Conservation (phyloP, 2,888 invertebrate genomes). For the Ceratothoa steindachneri region DNA sequence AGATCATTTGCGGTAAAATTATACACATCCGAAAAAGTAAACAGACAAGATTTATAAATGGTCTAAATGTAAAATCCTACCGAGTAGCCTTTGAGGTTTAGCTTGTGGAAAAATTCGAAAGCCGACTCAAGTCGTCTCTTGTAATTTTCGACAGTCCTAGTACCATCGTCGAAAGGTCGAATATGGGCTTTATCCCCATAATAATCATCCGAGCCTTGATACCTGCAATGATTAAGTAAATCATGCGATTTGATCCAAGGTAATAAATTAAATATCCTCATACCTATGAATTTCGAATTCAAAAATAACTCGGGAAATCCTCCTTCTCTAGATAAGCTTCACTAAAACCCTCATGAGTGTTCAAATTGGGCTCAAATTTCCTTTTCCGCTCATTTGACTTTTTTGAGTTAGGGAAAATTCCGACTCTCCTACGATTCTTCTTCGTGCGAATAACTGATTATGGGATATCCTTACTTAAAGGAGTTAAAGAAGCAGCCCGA, state of each 20-base stretch:
- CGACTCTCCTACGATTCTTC: too few relatives aligned
- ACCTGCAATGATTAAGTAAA: conserved; percentile 30
- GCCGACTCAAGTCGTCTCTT: conserved; percentile 61
- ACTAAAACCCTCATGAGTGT: too few relatives aligned
- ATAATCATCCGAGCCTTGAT: conserved; percentile 34
- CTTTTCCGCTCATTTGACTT: too few relatives aligned
- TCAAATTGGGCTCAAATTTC: too few relatives aligned
- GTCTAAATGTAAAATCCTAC: too few relatives aligned
- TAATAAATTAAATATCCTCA: neutral
- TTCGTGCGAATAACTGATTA: too few relatives aligned
- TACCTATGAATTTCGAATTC: neutral
- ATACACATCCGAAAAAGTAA: too few relatives aligned
- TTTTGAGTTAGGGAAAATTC: too few relatives aligned
- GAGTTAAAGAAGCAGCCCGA: conserved; percentile 60
- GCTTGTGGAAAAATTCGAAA: conserved; percentile 63
- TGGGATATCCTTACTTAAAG: conserved; percentile 54
- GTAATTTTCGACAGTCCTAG: conserved; percentile 60
- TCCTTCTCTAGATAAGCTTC: too few relatives aligned
- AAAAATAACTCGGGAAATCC: neutral
- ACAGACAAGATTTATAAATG: too few relatives aligned
- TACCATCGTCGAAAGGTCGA: conserved; percentile 58
- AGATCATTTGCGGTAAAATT: too few relatives aligned
- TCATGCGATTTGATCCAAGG: too few relatives aligned
- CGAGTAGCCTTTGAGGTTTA: conserved; percentile 53
- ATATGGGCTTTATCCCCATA: conserved; percentile 50